Evolutionary conservation across 2,888 invertebrate genomes (phyloP), one percentile per base, ranked within the genome.

Genomic region (Drosophila colorata): DNA sequence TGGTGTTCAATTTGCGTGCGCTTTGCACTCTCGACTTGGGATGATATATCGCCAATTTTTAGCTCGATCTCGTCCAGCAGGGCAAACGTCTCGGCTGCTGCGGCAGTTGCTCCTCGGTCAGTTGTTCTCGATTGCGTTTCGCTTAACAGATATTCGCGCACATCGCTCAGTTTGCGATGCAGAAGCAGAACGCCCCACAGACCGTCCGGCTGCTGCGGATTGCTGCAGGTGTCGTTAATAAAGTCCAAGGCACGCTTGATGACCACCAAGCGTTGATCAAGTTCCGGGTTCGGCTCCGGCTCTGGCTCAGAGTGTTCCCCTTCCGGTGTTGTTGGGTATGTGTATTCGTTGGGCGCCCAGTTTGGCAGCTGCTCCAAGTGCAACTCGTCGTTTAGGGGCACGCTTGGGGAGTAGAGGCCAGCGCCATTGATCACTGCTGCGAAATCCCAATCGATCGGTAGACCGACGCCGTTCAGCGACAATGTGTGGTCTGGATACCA

Each of bases 401-500:
- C 23, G 23, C 7, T 1, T 2, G 41, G 9, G 8, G 18, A 2
- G 16, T n/a, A 4, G n/a, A 33, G 18, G 18, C 38, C 65, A 48
- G 41, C 41, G n/a, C 61, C 67, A 61, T 67, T 59, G 43, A 58
- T 52, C 55, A 55, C 41, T 25, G n/a, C 23, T 35, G 11, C 41
- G 9, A 25, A n/a, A 48, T 70, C 37, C n/a, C 18, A 44, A 33
- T 53, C 18, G n/a, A 48, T 18, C 13, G 44, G 20, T 40, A 67
- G 49, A 4, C 18, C 56, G 37, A 52, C 41, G 20, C 65, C 77
- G 52, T 59, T 76, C 16, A 43, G 11, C 4, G 43, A 7, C 41
- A 75, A 40, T 28, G 37, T 44, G 25, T 69, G 59, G 44, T 76
- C 55, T 18, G 59, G 55, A 72, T 72, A 43, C 58, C 67, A 67